These are phyloP conservation scores for Hypercompe scribonia DNA, from an alignment of 2,888 invertebrate species.

Conservation along the genomic window DNA sequence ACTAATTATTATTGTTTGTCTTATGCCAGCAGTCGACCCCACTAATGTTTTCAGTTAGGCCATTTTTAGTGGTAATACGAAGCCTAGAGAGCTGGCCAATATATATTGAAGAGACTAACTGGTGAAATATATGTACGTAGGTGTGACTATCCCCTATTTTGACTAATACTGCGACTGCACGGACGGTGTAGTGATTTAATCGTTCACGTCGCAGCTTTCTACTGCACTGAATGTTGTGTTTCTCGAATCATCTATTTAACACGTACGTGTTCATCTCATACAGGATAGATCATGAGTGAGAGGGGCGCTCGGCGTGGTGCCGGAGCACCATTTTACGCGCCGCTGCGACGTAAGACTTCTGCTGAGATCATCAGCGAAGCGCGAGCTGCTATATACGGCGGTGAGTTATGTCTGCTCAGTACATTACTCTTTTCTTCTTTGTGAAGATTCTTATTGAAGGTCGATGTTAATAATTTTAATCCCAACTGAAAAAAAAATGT, in stretches of 20 bases:
- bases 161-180: too few species aligned
- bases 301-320: slow-evolving; percentile 66
- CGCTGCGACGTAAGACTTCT: slow-evolving; percentile 89
- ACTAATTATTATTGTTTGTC: neutral
- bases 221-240: too few species aligned
- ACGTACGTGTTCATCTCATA: neutral
- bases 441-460: too few species aligned
- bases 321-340: slow-evolving; percentile 87
- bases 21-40: neutral
- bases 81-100: too few species aligned
- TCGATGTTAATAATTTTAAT: too few species aligned
- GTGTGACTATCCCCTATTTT: too few species aligned
- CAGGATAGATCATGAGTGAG: slow-evolving; percentile 69
- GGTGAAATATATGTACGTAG: neutral
- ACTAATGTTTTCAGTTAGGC: neutral
- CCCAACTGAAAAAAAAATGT: too few species aligned
- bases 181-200: too few species aligned
- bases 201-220: too few species aligned
- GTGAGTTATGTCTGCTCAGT: slow-evolving; percentile 48
- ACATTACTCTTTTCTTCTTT: neutral
- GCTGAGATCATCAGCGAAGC: slow-evolving; percentile 94
- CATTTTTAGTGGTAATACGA: neutral
- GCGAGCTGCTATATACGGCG: slow-evolving; percentile 86
- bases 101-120: neutral
- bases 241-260: neutral